phyloP scores from a whole-genome alignment of 2,113 vertebrate species.

The Coptodon bakossiorum region DNA sequence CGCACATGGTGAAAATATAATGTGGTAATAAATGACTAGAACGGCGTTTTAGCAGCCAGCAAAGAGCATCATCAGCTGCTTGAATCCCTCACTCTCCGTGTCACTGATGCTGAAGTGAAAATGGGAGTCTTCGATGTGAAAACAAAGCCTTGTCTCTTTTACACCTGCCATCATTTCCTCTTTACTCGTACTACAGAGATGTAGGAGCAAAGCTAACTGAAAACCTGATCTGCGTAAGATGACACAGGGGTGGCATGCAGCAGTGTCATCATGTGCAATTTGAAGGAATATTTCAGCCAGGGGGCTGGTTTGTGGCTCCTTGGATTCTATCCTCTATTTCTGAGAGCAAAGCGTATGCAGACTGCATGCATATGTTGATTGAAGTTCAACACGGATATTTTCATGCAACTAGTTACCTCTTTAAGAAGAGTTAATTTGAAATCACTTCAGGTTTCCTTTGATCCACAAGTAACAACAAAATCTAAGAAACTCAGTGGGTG shows the following conservation, averaged over 20 bases:
- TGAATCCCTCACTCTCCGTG: background rate
- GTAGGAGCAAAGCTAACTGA: background rate
- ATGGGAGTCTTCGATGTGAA: background rate
- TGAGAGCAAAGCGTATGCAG: background rate
- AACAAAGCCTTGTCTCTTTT: conserved; percentile 24
- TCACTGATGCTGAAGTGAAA: background rate
- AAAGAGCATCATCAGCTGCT: background rate
- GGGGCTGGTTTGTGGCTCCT: background rate
- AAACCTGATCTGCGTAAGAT: background rate
- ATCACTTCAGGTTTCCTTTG: background rate
- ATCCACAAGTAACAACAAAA: conserved; percentile 7
- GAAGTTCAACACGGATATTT: background rate
- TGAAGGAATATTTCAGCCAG: conserved; percentile 5
- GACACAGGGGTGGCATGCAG: background rate
- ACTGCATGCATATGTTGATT: background rate
- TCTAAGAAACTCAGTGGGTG: conserved; percentile 3
- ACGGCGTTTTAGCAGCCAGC: background rate
- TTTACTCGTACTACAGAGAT: conserved; percentile 8
- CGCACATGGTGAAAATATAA: background rate
- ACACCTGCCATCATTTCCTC: conserved; percentile 5
- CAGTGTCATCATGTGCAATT: background rate
- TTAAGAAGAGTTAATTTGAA: background rate
- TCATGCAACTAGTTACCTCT: background rate
- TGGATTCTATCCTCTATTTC: background rate
- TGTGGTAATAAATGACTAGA: background rate